phyloP scores from a whole-genome alignment of 1,140 invertebrate species.

The Streblospio benedicti region DNA sequence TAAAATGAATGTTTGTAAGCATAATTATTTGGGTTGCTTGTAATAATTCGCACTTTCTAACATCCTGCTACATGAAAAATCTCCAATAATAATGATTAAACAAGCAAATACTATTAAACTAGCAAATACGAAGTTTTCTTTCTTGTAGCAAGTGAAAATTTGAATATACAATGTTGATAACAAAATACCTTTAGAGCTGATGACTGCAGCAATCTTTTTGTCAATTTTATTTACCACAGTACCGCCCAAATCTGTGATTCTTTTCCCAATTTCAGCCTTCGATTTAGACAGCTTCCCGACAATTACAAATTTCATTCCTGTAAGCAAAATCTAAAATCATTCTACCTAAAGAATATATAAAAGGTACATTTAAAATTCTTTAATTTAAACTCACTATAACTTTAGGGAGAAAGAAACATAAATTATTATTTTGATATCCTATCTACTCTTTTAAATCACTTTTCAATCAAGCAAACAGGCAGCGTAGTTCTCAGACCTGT shows the following conservation, averaged over 20 bases:
- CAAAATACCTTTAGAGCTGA: constrained; percentile 57
- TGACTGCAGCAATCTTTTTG: constrained; percentile 62
- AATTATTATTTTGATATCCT: too few relatives aligned
- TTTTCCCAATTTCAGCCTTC: constrained; percentile 57
- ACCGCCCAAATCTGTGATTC: constrained; percentile 68
- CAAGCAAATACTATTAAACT: background rate
- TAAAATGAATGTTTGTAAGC: constrained; percentile 21
- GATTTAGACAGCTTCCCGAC: constrained; percentile 54
- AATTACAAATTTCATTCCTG: constrained; percentile 71
- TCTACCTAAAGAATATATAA: constrained; percentile 30
- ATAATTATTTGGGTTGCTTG: background rate
- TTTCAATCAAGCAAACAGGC: too few relatives aligned
- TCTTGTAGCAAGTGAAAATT: too few relatives aligned
- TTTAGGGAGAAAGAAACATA: too few relatives aligned
- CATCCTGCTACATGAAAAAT: too few relatives aligned
- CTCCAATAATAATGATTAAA: background rate
- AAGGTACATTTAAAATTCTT: background rate
- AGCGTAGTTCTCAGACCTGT: too few relatives aligned
- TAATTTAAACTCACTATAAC: too few relatives aligned
- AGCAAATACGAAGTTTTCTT: too few relatives aligned
- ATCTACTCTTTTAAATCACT: too few relatives aligned
- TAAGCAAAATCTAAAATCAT: too few relatives aligned
- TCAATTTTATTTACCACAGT: constrained; percentile 59
- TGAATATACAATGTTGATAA: background rate
- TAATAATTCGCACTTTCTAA: background rate